A percentile compares a stretch with the other conserved stretches of the same genome.
Conservation (phyloP, 2,797 vertebrate genomes). For the Neoniphon sammara region DNA sequence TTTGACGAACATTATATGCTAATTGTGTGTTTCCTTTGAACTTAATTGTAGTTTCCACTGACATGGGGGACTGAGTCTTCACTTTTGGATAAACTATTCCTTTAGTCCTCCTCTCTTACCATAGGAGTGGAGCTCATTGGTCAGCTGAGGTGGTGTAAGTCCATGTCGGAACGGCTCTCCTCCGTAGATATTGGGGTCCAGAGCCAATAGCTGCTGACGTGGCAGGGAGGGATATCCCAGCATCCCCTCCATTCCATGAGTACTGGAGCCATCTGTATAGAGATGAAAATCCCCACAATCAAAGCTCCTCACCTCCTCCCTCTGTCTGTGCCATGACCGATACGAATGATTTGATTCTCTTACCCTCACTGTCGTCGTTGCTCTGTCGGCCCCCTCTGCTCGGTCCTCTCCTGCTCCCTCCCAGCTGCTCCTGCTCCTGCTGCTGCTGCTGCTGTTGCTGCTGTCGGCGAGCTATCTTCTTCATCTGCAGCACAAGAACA, state of each 20-base stretch:
- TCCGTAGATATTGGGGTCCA: conserved; percentile 89
- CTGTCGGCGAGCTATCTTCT: conserved; percentile 91
- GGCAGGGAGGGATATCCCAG: conserved; percentile 87
- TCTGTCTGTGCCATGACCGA: not conserved
- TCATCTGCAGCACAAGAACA: conserved; percentile 84
- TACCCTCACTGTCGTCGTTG: conserved; percentile 92
- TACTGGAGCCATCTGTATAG: conserved; percentile 85
- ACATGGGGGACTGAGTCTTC: not conserved
- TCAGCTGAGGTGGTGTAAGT: conserved; percentile 90
- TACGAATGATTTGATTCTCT: conserved; percentile 28
- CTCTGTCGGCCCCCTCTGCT: conserved; percentile 87
- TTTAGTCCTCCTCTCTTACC: conserved; percentile 76
- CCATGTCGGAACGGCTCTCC: conserved; percentile 89
- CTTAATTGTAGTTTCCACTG: not conserved
- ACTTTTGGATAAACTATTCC: not conserved
- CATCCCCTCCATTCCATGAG: conserved; percentile 88
- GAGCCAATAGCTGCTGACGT: conserved; percentile 87
- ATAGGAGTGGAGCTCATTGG: conserved; percentile 88
- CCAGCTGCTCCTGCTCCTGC: conserved; percentile 90
- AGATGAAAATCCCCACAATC: conserved; percentile 24
- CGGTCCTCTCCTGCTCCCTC: conserved; percentile 83
- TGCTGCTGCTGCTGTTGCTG: conserved; percentile 90
- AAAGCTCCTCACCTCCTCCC: conserved; percentile 61
- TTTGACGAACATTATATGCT: too few relatives aligned
- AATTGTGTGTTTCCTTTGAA: too few relatives aligned